Evolutionary conservation across 2,888 invertebrate genomes (phyloP), one percentile per base, ranked within the genome.

Genomic region (Oligia latruncula): DNA sequence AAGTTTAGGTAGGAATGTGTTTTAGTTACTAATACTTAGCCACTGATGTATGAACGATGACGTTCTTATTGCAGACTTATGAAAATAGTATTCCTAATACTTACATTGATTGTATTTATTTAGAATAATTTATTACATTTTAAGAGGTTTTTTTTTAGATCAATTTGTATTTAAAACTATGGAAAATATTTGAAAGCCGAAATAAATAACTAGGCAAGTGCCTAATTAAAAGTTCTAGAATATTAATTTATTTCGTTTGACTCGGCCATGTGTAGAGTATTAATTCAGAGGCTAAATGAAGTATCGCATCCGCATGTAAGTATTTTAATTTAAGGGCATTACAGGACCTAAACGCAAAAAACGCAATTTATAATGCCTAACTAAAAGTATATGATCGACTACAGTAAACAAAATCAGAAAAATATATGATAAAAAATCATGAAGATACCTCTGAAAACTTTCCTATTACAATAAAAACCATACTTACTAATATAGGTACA

Each of bases 181-280:
- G 40, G 8, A 46, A 66, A 72, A 11, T 74, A 82, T 82, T 55
- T 77, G 46, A 62, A 52, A 29, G 15, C 55, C 17, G 40, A 55
- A 23, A 46, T 52, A 29, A 77, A 43, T 62, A 35, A 20, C 62
- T 23, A 55, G 40, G 35, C 15, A 83, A 83, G 67, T 81, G 55
- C 55, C 77, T 68, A 52, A 43, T 29, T 55, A 55, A 23, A 74
- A 6, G 29, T 43, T 74, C 1, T 43, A 43, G 17, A 58, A 55
- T 55, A 52, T 5, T 20, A n/a, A 40, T 52, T 62, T 77, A 76
- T 52, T 62, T 64, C 15, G 15, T 43, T n/a, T n/a, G 23, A 67
- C 15, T 60, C 17, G 4, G n/a, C 13, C 43, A 15, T 35, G 35
- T 43, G 11, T 58, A 46, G 17, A 52, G 46, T 0, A 58, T 64